These are phyloP conservation scores for Euzetes globulus DNA, from an alignment of 2,888 invertebrate species.

Conservation along the genomic window DNA sequence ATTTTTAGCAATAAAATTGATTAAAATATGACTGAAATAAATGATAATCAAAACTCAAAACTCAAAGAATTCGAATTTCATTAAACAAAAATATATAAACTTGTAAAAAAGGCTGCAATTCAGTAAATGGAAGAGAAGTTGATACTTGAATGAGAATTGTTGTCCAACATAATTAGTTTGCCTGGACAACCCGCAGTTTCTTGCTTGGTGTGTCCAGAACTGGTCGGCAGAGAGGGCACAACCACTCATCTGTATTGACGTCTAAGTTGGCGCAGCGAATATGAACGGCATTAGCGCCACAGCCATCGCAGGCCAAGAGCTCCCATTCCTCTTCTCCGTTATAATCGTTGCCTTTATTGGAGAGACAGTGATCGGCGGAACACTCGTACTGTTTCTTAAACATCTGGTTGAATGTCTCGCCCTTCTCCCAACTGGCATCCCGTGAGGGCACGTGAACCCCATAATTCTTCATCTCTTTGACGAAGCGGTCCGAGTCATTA, in stretches of 20 bases:
- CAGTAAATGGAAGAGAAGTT: no score
- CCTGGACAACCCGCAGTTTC: not conserved
- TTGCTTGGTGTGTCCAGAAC: not conserved
- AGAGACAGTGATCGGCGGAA: conserved; percentile 10
- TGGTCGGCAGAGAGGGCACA: conserved; percentile 21
- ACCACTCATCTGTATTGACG: conserved; percentile 9
- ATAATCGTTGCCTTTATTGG: conserved; percentile 8
- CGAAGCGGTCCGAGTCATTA: conserved; percentile 1
- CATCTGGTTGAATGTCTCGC: not conserved
- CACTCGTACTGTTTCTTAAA: not conserved
- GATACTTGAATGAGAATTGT: no score
- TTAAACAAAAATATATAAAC: no score
- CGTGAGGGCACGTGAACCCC: conserved; percentile 22
- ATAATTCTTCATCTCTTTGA: conserved; percentile 2
- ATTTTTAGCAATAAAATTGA: no score
- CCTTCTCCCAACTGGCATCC: conserved; percentile 24
- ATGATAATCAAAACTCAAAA: no score
- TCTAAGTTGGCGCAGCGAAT: not conserved
- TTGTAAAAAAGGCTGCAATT: no score
- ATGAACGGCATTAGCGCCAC: conserved; percentile 29
- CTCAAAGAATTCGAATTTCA: no score
- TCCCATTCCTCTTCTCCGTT: conserved; percentile 34
- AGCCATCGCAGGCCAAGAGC: conserved; percentile 31
- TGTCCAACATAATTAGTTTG: no score
- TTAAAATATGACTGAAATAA: no score